A percentile compares a stretch with the other conserved stretches of the same genome.
Evolutionary conservation across 2,888 invertebrate species (phyloP).

Genomic region (Mesorhabditis belari): DNA sequence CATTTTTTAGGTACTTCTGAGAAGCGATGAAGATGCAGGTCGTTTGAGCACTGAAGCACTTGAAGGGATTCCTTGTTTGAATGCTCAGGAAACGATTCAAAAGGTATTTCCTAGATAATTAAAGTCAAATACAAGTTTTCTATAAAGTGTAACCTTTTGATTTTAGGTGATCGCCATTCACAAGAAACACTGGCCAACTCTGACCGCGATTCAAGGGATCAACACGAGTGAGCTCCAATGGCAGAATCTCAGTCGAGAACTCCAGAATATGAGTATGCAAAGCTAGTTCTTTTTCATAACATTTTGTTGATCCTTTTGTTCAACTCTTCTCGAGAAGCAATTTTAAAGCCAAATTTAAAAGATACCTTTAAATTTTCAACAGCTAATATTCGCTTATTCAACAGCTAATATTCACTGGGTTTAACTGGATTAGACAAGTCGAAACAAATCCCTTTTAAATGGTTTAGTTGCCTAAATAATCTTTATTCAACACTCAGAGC

Average conservation of each 20-base stretch:
- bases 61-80: slow-evolving; percentile 32
- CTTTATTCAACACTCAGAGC: too few species aligned
- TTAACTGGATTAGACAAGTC: too few species aligned
- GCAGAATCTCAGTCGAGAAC: slow-evolving; percentile 19
- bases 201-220: slow-evolving; percentile 40
- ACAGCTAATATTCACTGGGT: too few species aligned
- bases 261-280: slow-evolving; percentile 10
- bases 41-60: slow-evolving; percentile 28
- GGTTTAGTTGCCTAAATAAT: too few species aligned
- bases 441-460: too few species aligned
- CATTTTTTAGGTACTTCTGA: slow-evolving; percentile 68
- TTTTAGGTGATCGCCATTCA: slow-evolving; percentile 49
- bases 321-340: too few species aligned
- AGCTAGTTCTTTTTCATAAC: too few species aligned
- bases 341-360: too few species aligned
- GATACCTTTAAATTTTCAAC: too few species aligned
- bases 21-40: slow-evolving; percentile 29
- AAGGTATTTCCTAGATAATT: slow-evolving; percentile 25
- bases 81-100: slow-evolving; percentile 47
- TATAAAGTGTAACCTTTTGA: not conserved
- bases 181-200: slow-evolving; percentile 48
- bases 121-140: not conserved
- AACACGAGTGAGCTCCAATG: slow-evolving; percentile 42
- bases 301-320: too few species aligned
- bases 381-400: too few species aligned